These are phyloP conservation scores for Conus canariensis DNA, from an alignment of 2,888 invertebrate genomes.

Conservation along the genomic window DNA sequence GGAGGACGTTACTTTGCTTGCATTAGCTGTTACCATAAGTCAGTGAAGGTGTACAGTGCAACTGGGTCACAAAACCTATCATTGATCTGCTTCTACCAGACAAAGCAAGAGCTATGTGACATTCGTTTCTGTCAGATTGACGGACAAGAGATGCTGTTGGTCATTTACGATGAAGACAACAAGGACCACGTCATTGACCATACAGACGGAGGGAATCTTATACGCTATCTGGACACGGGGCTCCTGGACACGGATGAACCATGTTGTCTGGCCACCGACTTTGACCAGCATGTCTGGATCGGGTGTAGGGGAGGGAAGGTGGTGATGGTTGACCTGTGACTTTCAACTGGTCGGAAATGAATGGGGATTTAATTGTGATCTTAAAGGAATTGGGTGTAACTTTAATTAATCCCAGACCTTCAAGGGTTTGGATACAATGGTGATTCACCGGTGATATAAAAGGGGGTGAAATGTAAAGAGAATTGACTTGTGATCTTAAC, in stretches of 20 bases:
- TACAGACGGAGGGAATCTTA: not conserved
- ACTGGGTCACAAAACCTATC: not conserved
- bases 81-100: not conserved
- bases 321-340: slow-evolving; percentile 4
- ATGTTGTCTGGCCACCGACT: slow-evolving; percentile 8
- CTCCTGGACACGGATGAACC: slow-evolving; percentile 1
- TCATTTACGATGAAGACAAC: not conserved
- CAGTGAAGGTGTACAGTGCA: not conserved
- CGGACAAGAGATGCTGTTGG: not conserved
- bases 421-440: too few species aligned
- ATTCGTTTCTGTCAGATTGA: not conserved
- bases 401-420: too few species aligned
- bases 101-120: not conserved
- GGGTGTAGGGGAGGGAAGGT: slow-evolving; percentile 10
- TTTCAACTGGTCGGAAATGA: not conserved
- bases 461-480: too few species aligned
- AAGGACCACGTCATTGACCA: not conserved
- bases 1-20: not conserved
- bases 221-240: slow-evolving; percentile 11
- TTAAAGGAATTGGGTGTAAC: too few species aligned
- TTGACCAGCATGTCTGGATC: not conserved
- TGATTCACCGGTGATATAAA: too few species aligned
- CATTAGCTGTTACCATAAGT: not conserved
- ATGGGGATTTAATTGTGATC: too few species aligned
- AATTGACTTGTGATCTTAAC: too few species aligned